phyloP scores from a whole-genome alignment of 2,888 invertebrate genomes.

The Rotaria macrura region DNA sequence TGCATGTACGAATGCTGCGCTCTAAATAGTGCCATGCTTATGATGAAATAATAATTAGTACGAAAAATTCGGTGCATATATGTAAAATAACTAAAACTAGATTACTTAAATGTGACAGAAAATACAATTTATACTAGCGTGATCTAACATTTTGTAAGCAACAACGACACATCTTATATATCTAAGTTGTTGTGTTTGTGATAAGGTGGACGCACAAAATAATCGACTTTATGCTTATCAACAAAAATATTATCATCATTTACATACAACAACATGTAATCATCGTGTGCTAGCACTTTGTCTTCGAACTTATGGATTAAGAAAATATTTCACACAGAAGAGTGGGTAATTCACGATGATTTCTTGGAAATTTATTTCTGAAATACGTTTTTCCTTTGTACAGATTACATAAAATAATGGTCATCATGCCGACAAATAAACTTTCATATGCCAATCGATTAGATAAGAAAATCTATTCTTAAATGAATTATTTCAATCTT shows the following conservation, averaged over 20 bases:
- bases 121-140: not conserved
- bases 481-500: not conserved
- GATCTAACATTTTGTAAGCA: not conserved
- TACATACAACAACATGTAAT: not conserved
- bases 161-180: not conserved
- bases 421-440: not conserved
- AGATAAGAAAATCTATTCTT: not conserved
- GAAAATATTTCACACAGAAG: not conserved
- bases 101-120: not conserved
- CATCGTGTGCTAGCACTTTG: not conserved
- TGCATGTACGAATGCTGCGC: not conserved
- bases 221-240: slow-evolving; percentile 3
- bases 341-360: not conserved
- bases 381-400: not conserved
- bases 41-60: slow-evolving; percentile 3
- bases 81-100: not conserved
- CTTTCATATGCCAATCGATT: not conserved
- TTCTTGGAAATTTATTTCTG: too few species aligned
- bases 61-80: not conserved
- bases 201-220: not conserved
- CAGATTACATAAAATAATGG: not conserved
- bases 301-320: not conserved
- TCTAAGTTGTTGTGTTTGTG: not conserved
- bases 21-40: not conserved
- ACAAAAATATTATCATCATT: slow-evolving; percentile 8